Conservation (phyloP, 1,140 invertebrate species). For the Dendrolimus punctatus region DNA sequence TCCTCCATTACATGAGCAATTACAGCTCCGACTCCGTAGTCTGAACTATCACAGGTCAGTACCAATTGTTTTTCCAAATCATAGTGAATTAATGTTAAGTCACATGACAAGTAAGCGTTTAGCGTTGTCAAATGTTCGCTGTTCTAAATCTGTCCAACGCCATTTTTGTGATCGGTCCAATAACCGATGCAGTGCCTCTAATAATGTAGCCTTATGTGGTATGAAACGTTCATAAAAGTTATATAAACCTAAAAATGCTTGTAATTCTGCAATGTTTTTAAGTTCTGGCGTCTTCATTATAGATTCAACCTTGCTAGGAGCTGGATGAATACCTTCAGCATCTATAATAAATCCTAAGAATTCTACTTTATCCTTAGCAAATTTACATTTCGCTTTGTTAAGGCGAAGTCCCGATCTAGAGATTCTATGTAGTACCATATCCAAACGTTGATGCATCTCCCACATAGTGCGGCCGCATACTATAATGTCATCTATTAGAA, state of each 20-base stretch:
- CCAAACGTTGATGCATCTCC: conserved; percentile 23
- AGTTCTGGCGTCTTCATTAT: conserved; percentile 46
- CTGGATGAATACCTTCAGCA: conserved; percentile 28
- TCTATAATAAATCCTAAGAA: conserved; percentile 40
- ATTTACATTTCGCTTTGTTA: conserved; percentile 39
- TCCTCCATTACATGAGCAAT: too few species aligned
- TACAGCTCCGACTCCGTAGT: too few species aligned
- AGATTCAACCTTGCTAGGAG: conserved; percentile 34
- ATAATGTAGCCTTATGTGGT: too few species aligned
- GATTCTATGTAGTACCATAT: too few species aligned
- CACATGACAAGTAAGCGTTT: too few species aligned
- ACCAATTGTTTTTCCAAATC: too few species aligned
- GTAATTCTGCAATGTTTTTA: conserved; percentile 33
- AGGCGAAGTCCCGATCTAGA: conserved; percentile 35
- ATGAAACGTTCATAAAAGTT: too few species aligned
- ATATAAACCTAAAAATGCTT: too few species aligned
- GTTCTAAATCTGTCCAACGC: conserved; percentile 5
- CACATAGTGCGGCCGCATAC: conserved; percentile 20
- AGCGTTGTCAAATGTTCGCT: conserved; percentile 1
- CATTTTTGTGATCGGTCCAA: conserved; percentile 3
- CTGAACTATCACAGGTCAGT: too few species aligned
- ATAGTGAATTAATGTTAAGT: too few species aligned
- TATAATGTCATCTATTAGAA: conserved; percentile 40
- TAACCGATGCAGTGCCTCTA: conserved; percentile 4
- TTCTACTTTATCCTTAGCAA: conserved; percentile 26